Conservation (phyloP, 2,113 vertebrate species). For the Trinectes maculatus region DNA sequence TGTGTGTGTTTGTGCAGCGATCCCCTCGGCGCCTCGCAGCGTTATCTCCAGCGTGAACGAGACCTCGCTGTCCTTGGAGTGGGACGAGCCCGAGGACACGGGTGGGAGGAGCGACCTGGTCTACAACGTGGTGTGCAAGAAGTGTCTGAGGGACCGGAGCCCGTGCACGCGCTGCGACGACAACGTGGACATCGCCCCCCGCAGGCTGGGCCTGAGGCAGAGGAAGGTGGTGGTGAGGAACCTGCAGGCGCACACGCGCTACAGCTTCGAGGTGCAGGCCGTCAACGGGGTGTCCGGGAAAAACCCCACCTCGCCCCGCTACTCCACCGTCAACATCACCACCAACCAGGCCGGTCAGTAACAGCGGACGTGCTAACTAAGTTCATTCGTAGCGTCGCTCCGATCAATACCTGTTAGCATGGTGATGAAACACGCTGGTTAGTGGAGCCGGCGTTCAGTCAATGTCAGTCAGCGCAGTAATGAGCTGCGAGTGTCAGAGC, state of each 20-base stretch:
- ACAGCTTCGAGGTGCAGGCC: slow-evolving; percentile 97
- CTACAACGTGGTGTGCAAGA: slow-evolving; percentile 98
- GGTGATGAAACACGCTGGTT: slow-evolving; percentile 37
- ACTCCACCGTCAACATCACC: slow-evolving; percentile 96
- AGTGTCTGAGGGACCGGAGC: slow-evolving; percentile 87
- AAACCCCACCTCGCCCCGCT: slow-evolving; percentile 87
- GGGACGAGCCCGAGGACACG: slow-evolving; percentile 91
- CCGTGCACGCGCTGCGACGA: slow-evolving; percentile 94
- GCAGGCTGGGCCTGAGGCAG: slow-evolving; percentile 91
- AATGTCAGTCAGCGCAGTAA: slow-evolving; percentile 52
- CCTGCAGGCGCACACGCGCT: slow-evolving; percentile 96
- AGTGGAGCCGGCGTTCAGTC: slow-evolving; percentile 50
- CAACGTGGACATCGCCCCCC: slow-evolving; percentile 95
- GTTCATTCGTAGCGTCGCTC: slow-evolving; percentile 52
- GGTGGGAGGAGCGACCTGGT: slow-evolving; percentile 92
- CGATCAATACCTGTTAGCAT: slow-evolving; percentile 75
- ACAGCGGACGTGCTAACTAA: slow-evolving; percentile 19
- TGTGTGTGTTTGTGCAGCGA: slow-evolving; percentile 76
- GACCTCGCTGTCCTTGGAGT: slow-evolving; percentile 94
- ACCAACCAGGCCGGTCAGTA: slow-evolving; percentile 97
- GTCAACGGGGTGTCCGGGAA: slow-evolving; percentile 96
- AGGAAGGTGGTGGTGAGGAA: slow-evolving; percentile 92
- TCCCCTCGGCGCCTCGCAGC: slow-evolving; percentile 89
- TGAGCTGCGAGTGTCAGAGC: slow-evolving; percentile 46
- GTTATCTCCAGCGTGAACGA: slow-evolving; percentile 98